Evolutionary conservation across 2,113 vertebrate genomes (phyloP).

Genomic region (Cinclus cinclus): DNA sequence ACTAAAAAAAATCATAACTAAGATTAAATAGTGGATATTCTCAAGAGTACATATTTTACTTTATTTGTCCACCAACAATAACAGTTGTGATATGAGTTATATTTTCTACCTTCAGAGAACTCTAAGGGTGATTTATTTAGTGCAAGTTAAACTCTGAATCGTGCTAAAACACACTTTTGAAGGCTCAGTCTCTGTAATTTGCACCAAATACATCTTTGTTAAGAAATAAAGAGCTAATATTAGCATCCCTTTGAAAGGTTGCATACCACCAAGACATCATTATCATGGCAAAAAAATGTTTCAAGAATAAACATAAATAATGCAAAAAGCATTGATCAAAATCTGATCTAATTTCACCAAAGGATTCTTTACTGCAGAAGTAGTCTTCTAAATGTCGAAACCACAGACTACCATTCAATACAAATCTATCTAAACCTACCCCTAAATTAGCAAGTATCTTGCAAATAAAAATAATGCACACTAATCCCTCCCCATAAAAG

Average conservation of each 20-base stretch:
- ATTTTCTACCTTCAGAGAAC: neutral
- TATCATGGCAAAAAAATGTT: neutral
- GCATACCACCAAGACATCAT: neutral
- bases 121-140: neutral
- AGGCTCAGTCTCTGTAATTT: neutral
- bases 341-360: neutral
- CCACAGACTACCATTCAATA: neutral
- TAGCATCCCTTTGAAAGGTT: neutral
- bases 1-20: neutral
- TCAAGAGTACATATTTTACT: neutral
- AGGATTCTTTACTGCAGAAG: neutral
- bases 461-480: neutral
- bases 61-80: neutral
- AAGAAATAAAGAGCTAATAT: neutral
- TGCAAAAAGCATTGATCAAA: neutral
- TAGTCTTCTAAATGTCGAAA: neutral
- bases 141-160: neutral
- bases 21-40: neutral
- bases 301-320: neutral
- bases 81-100: neutral
- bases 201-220: neutral
- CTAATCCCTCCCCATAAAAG: rapidly evolving
- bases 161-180: neutral
- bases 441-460: neutral
- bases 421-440: neutral